Evolutionary conservation across 2,888 invertebrate species (phyloP).

Genomic region (Sericinus montela): DNA sequence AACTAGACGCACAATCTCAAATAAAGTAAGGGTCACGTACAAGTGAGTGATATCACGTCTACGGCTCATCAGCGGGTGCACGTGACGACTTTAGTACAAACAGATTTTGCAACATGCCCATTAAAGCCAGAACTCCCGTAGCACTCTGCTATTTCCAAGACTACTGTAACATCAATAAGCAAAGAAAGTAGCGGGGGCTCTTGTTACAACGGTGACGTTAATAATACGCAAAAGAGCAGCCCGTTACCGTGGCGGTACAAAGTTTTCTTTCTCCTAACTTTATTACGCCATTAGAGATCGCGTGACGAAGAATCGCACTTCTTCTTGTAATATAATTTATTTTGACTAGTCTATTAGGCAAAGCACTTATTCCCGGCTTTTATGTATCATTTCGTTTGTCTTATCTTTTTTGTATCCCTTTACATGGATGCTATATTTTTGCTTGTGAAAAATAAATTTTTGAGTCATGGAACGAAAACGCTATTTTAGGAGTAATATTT

Average conservation of each 20-base stretch:
- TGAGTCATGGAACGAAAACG: too few species aligned
- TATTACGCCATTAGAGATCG: conserved; percentile 74
- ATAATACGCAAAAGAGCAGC: conserved; percentile 73
- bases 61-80: conserved; percentile 74
- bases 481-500: too few species aligned
- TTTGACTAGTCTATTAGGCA: conserved; percentile 52
- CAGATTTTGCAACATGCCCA: conserved; percentile 72
- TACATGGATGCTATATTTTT: not conserved
- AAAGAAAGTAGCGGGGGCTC: conserved; percentile 38
- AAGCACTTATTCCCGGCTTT: conserved; percentile 45
- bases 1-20: conserved; percentile 52
- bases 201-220: conserved; percentile 52
- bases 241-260: conserved; percentile 44
- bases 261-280: conserved; percentile 73
- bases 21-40: conserved; percentile 72
- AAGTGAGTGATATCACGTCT: conserved; percentile 77
- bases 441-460: too few species aligned
- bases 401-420: conserved; percentile 5
- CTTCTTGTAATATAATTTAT: conserved; percentile 59
- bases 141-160: conserved; percentile 28
- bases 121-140: conserved; percentile 38
- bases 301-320: conserved; percentile 67
- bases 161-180: conserved; percentile 32
- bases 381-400: conserved; percentile 18
- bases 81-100: conserved; percentile 77